phyloP scores from a whole-genome alignment of 2,888 invertebrate species.

The Torymus tubicola region DNA sequence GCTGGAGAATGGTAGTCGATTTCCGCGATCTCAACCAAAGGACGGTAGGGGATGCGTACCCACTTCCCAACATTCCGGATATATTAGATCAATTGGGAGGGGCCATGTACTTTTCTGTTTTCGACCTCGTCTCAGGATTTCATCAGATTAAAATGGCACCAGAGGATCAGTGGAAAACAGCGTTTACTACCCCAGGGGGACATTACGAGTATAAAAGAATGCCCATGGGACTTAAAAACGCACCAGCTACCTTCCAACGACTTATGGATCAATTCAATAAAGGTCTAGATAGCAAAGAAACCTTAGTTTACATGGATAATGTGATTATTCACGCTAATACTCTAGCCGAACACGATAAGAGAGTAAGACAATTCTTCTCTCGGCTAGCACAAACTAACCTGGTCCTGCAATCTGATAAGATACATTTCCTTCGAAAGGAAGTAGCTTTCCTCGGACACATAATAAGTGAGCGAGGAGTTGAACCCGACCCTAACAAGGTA shows the following conservation, averaged over 20 bases:
- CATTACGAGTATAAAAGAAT: background rate
- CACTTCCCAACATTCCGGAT: no score
- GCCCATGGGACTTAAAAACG: background rate
- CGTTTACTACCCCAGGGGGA: background rate
- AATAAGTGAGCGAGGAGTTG: no score
- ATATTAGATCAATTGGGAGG: background rate
- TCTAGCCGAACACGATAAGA: background rate
- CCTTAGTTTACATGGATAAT: background rate
- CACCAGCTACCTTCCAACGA: background rate
- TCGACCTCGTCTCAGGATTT: background rate
- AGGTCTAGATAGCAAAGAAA: background rate
- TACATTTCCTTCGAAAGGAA: no score
- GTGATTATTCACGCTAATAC: background rate
- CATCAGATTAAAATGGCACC: no score
- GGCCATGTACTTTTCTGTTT: background rate
- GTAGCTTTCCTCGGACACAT: no score
- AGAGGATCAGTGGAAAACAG: background rate
- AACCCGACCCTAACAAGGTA: no score
- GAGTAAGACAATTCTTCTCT: background rate
- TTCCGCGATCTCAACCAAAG: no score
- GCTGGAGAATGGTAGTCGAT: no score
- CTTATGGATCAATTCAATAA: no score
- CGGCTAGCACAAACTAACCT: no score
- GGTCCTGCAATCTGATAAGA: no score
- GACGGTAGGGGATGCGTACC: no score